Conservation (phyloP, 2,797 vertebrate genomes). For the Notamacropus eugenii region DNA sequence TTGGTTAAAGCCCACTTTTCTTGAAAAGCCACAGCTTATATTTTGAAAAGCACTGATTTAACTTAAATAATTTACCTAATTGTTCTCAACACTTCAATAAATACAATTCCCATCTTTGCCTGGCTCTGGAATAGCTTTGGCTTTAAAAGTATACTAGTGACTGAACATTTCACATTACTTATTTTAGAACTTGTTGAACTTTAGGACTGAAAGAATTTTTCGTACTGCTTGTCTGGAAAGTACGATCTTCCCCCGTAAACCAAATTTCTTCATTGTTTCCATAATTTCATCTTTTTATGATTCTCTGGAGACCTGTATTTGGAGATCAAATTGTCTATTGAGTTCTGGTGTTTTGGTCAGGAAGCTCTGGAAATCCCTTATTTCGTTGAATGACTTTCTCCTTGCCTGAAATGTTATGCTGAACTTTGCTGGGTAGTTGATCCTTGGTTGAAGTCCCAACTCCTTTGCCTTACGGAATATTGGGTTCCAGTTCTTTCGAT, state of each 20-base stretch:
- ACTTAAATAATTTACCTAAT: not conserved
- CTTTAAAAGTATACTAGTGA: not conserved
- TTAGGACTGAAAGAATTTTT: slow-evolving; percentile 90
- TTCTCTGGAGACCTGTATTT: no score
- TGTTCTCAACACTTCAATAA: not conserved
- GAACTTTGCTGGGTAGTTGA: no score
- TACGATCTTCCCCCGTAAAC: slow-evolving; percentile 85
- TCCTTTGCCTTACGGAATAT: no score
- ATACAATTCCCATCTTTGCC: not conserved
- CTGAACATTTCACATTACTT: not conserved
- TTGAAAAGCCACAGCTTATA: not conserved
- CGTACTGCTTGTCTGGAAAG: slow-evolving; percentile 90
- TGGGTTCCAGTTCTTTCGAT: no score
- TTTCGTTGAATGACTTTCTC: no score
- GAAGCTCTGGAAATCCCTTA: no score
- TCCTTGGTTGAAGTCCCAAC: no score
- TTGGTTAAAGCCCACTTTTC: not conserved
- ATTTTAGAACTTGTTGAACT: slow-evolving; percentile 84
- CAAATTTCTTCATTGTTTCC: slow-evolving; percentile 82
- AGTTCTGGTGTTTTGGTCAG: no score
- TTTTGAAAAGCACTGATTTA: not conserved
- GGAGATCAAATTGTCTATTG: no score
- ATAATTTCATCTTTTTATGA: slow-evolving; percentile 96
- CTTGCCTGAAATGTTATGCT: no score
- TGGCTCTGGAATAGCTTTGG: not conserved